phyloP scores from a whole-genome alignment of 2,113 vertebrate species.

The Solea solea region DNA sequence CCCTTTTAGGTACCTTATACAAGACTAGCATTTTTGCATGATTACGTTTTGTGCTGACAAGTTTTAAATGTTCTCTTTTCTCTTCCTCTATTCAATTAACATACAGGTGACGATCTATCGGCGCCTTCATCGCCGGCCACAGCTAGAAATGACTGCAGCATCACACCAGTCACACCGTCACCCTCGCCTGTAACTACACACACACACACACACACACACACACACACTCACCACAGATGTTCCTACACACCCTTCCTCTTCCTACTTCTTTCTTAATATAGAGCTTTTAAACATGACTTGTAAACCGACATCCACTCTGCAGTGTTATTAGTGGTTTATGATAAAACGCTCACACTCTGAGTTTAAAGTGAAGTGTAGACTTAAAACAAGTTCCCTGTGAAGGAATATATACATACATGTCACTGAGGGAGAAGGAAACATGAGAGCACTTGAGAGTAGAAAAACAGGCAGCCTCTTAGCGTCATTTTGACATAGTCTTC shows the following conservation, averaged over 20 bases:
- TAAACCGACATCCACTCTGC: conserved; percentile 37
- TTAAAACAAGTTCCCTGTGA: background rate
- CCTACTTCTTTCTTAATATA: conserved; percentile 44
- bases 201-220: background rate
- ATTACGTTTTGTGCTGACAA: background rate
- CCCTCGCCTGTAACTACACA: conserved; percentile 85
- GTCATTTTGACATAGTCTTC: background rate
- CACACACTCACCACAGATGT: conserved; percentile 21
- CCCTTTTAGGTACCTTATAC: too few relatives aligned
- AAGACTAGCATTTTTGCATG: too few relatives aligned
- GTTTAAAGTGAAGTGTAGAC: conserved; percentile 20
- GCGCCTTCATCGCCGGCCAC: conserved; percentile 82
- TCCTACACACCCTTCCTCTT: conserved; percentile 41
- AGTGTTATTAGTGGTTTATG: conserved; percentile 57
- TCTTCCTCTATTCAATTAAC: background rate
- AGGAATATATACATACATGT: conserved; percentile 21
- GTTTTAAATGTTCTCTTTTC: background rate
- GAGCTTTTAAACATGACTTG: conserved; percentile 27
- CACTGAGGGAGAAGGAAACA: background rate
- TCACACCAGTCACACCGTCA: conserved; percentile 90
- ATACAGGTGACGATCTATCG: conserved; percentile 80
- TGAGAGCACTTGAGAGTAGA: background rate
- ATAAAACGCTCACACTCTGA: conserved; percentile 16
- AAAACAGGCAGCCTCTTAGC: background rate
- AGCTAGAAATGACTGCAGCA: conserved; percentile 87